Evolutionary conservation across 2,797 vertebrate species (phyloP).

Genomic region (Sebastes iracundus): DNA sequence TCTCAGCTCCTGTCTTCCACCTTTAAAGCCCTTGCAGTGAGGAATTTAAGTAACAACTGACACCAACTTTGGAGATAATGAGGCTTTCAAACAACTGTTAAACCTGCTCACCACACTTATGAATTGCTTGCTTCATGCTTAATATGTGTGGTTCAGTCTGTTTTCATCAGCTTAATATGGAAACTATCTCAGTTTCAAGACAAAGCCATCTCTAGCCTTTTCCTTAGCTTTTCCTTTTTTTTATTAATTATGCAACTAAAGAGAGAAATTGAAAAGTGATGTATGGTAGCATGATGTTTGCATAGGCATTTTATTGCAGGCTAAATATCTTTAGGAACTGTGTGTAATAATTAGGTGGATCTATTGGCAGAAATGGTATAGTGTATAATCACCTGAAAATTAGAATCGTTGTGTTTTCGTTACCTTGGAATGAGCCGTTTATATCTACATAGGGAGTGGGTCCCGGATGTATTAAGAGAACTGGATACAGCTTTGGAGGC

Average conservation of each 20-base stretch:
- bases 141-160: background rate
- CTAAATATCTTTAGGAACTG: background rate
- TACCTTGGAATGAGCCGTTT: background rate
- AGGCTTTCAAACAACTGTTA: background rate
- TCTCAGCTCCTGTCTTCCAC: background rate
- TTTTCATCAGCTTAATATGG: background rate
- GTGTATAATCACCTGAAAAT: too few species aligned
- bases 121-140: background rate
- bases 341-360: too few species aligned
- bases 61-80: background rate
- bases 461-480: too few species aligned
- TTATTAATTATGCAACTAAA: background rate
- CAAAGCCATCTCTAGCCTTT: background rate
- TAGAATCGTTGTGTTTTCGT: too few species aligned
- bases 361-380: too few species aligned
- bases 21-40: background rate
- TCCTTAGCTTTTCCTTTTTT: background rate
- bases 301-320: background rate
- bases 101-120: background rate
- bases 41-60: constrained; percentile 6
- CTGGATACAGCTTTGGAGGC: too few species aligned
- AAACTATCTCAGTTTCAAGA: background rate
- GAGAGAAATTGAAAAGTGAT: background rate
- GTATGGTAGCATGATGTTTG: background rate
- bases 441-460: background rate